Percentiles rank a stretch among this genome's conserved stretches.
Evolutionary conservation across 2,113 vertebrate species (phyloP).

Genomic region (Propithecus coquereli): DNA sequence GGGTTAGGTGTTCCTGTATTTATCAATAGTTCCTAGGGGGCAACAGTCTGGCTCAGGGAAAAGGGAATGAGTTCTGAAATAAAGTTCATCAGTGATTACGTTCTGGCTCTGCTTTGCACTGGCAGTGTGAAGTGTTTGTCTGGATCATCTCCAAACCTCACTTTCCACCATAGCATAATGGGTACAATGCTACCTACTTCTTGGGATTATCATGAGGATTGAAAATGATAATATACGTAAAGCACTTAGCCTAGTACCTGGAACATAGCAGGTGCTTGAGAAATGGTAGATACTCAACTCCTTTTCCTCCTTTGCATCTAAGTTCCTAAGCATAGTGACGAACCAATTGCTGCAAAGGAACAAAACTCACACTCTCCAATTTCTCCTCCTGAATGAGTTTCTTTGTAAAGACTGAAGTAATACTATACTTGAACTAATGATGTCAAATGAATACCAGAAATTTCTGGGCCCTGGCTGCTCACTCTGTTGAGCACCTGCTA

Average conservation of each 20-base stretch:
- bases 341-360: not conserved
- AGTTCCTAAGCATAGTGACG: not conserved
- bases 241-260: not conserved
- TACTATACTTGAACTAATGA: slow-evolving; percentile 25
- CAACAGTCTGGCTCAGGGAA: not conserved
- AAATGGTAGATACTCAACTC: not conserved
- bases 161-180: not conserved
- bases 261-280: not conserved
- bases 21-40: not conserved
- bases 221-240: not conserved
- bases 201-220: not conserved
- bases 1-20: not conserved
- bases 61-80: not conserved
- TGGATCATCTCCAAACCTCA: slow-evolving; percentile 8
- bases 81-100: not conserved
- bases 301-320: not conserved
- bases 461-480: not conserved
- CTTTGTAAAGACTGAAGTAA: slow-evolving; percentile 49
- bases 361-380: slow-evolving; percentile 5
- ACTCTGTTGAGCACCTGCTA: not conserved
- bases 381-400: slow-evolving; percentile 49
- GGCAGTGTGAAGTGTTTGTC: not conserved
- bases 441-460: slow-evolving; percentile 1
- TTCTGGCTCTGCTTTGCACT: not conserved
- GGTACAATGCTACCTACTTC: not conserved